Evolutionary conservation across 2,888 invertebrate species (phyloP), one percentile per base, ranked within the genome.

Genomic region (Desoria tigrina): DNA sequence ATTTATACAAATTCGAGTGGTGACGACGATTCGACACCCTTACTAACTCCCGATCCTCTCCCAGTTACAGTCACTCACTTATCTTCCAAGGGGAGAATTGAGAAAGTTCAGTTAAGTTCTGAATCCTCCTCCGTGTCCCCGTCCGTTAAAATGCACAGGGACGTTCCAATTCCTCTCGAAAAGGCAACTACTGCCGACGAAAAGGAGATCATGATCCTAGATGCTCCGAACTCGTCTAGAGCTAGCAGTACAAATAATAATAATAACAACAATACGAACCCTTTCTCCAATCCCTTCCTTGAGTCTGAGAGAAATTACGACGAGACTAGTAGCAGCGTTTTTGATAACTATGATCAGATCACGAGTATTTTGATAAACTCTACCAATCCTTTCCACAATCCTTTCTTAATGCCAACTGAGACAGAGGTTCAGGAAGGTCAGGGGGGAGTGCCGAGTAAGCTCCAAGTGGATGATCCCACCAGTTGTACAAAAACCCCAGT

Each of bases 11-110:
- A 32, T 51, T 21, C 58, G 14, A 63, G 66, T 57, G 58, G 65
- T 32, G 66, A 66, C 24, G 71, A 74, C 51, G 72, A 73, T 24
- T 73, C 75, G 23, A 62, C 69, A 42, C 73, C 73, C 2, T 55
- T 73, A 27, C 57, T 75, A 45, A 55, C 64, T 56, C 64, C 73
- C 45, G 71, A 67, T 42, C 69, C 73, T 4, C 74, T 73, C 14
- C 84, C 86, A 2, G 86, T 87, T 23, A 86, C 87, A 0, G 86
- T 87, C 9, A 87, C 87, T 3, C 84, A 84, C 77, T 84, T 84
- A 76, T 82, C 83, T 67, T 82, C 82, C 70, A 81, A 82, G 78
- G 83, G 83, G 2, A 82, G 82, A 76, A 80, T 84, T 60, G 84
- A 84, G 71, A 83, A 82, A 65, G 75, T 69, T 66, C 73, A 70